Base-by-base conservation (phyloP, 2,113 vertebrate species). In the Caranx melampygus region DNA sequence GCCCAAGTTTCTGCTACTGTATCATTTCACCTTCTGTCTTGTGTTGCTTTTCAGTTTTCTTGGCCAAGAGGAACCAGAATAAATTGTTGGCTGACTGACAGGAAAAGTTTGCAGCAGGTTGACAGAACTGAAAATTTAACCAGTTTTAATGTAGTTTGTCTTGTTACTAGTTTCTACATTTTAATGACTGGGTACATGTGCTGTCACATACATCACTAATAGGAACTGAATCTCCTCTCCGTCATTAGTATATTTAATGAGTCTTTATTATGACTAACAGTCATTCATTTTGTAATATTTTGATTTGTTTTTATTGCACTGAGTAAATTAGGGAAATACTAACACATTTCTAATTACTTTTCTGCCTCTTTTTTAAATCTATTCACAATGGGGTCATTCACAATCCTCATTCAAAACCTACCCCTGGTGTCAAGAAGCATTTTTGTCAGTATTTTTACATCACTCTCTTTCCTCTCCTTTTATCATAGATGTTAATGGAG, bases 101-200 rank as follows among this genome's bases (percentile, higher is more conserved):
- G 1, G 20, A 31, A 20, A 64, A 14, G 34, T 72, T 78, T 55
- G 9, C 58, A 44, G 58, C 16, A 66, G 33, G 61, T 47, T 68
- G 44, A 63, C 40, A 57, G 21, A 77, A 13, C n/a, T 57, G 35
- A 4, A 3, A 45, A 34, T 51, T 34, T 63, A 44, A 55, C 9
- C 45, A 77, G 47, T 61, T 80, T 72, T 44, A n/a, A 72, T 70
- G 52, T 34, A 68, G 67, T 51, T 79, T 59, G 40, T 73, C 26
- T 52, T 69, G 18, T 81, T 62, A 31, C 69, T 31, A 31, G 21
- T 68, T 74, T 74, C 12, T 35, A 71, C 44, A 62, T 1, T 79
- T 75, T 78, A 37, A 66, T 79, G 52, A 79, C 75, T 79, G 66
- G 51, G 75, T 63, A 9, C 68, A 82, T 47, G 75, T 86, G 79